Evolutionary conservation across 2,797 vertebrate species (phyloP).

Genomic region (Psittacula derbiana): DNA sequence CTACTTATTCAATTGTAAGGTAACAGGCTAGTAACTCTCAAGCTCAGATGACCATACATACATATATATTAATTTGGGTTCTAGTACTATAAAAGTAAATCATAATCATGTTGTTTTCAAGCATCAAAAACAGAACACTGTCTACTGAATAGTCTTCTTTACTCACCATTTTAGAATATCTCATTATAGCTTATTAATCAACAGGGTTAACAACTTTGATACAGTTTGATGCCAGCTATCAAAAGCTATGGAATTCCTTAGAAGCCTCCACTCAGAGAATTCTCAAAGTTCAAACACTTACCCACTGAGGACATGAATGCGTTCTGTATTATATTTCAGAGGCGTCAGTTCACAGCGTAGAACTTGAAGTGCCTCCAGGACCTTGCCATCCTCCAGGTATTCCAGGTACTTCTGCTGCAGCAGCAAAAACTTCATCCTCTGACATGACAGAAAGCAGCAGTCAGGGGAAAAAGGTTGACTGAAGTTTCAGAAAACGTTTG

Average conservation of each 20-base stretch:
- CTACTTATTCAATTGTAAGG: not conserved
- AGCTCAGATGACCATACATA: not conserved
- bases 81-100: not conserved
- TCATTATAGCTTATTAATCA: not conserved
- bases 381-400: slow-evolving; percentile 98
- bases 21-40: not conserved
- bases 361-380: slow-evolving; percentile 97
- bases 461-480: slow-evolving; percentile 78
- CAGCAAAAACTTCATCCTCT: slow-evolving; percentile 99
- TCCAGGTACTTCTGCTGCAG: slow-evolving; percentile 99
- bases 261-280: not conserved
- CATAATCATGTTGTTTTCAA: not conserved
- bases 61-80: not conserved
- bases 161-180: not conserved
- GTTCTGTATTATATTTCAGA: slow-evolving; percentile 97
- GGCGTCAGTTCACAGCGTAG: slow-evolving; percentile 96
- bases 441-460: slow-evolving; percentile 82
- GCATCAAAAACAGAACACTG: not conserved
- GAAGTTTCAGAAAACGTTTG: slow-evolving; percentile 83
- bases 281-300: slow-evolving; percentile 65
- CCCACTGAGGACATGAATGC: slow-evolving; percentile 98
- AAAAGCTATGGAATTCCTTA: not conserved
- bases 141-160: not conserved
- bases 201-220: not conserved
- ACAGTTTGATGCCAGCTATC: not conserved